Percentiles rank a stretch among this genome's conserved stretches.
Evolutionary conservation across 2,888 invertebrate genomes (phyloP).

Genomic region (Platycheirus rosarum): DNA sequence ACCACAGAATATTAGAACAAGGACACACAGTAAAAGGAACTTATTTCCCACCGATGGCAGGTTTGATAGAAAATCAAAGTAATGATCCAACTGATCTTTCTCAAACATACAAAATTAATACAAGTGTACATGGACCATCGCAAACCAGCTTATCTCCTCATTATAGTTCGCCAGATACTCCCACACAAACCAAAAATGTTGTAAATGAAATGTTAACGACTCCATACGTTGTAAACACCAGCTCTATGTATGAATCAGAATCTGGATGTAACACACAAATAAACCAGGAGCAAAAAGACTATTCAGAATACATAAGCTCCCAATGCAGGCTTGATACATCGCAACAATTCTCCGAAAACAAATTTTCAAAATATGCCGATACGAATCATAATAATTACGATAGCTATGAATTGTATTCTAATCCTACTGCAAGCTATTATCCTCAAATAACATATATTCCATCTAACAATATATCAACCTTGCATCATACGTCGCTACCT

Average conservation of each 20-base stretch:
- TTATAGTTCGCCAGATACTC: conserved; percentile 68
- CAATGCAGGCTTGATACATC: conserved; percentile 82
- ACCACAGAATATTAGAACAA: conserved; percentile 91
- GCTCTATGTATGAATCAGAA: conserved; percentile 62
- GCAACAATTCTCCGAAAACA: conserved; percentile 88
- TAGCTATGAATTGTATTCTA: conserved; percentile 79
- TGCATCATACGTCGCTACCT: conserved; percentile 78
- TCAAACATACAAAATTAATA: conserved; percentile 80
- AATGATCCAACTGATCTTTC: conserved; percentile 62
- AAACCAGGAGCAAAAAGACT: conserved; percentile 80
- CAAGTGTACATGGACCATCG: conserved; percentile 69
- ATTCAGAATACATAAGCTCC: conserved; percentile 80
- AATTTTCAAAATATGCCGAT: conserved; percentile 88
- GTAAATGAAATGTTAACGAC: conserved; percentile 66
- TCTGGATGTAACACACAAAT: conserved; percentile 79
- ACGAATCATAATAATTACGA: conserved; percentile 82
- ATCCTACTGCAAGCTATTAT: conserved; percentile 64
- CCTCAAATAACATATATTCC: conserved; percentile 63
- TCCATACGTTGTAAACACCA: conserved; percentile 65
- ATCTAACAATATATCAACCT: conserved; percentile 76
- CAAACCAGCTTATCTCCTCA: conserved; percentile 60
- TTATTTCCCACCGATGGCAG: conserved; percentile 93
- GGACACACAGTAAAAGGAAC: conserved; percentile 94
- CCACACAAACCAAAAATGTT: conserved; percentile 72
- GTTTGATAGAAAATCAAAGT: conserved; percentile 87